A percentile compares a stretch with the other conserved stretches of the same genome.
Conservation (phyloP, 2,888 invertebrate genomes). For the Dicycla oo region DNA sequence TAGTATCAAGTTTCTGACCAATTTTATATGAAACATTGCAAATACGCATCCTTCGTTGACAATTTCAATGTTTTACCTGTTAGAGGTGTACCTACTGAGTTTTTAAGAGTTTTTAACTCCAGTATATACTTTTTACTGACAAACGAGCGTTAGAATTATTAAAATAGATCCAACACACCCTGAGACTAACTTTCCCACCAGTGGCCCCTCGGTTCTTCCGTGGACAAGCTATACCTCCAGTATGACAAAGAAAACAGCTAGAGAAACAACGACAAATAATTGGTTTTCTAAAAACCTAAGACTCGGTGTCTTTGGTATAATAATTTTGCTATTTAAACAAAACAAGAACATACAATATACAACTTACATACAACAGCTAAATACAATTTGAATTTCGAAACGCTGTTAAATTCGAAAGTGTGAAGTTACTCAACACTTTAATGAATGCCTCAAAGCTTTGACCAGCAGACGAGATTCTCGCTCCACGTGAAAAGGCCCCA, state of each 20-base stretch:
- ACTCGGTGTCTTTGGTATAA: not conserved
- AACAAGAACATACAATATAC: not conserved
- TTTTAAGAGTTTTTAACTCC: no score
- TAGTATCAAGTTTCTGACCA: not conserved
- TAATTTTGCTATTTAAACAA: not conserved
- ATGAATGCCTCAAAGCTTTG: constrained; percentile 30
- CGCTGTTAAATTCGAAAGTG: not conserved
- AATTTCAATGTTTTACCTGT: not conserved
- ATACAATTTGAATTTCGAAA: not conserved
- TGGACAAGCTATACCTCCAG: no score
- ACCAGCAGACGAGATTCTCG: constrained; percentile 10
- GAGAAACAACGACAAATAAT: not conserved
- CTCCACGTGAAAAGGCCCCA: constrained; percentile 23
- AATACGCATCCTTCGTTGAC: not conserved
- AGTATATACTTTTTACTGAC: not conserved
- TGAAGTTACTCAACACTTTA: not conserved
- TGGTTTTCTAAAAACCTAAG: not conserved
- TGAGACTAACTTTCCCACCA: not conserved
- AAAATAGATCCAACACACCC: not conserved
- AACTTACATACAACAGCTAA: not conserved
- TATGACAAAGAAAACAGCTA: not conserved
- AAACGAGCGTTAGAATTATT: not conserved
- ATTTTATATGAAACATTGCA: not conserved
- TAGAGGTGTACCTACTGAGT: no score
- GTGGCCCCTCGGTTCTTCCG: not conserved